phyloP scores from a whole-genome alignment of 2,797 vertebrate species.

The Hephaestus fuliginosus region DNA sequence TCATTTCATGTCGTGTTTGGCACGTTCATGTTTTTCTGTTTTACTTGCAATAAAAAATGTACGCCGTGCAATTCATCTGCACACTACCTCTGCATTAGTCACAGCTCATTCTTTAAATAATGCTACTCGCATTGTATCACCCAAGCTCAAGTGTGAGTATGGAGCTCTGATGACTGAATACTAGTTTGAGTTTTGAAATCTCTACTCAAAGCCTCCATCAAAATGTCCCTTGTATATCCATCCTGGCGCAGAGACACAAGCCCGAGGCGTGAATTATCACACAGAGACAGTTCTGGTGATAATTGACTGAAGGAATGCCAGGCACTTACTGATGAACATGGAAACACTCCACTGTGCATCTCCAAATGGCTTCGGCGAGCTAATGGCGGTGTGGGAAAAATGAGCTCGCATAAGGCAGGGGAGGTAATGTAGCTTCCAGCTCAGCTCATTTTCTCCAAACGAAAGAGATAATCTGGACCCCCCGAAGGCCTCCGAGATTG shows the following conservation, averaged over 20 bases:
- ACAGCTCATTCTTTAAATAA: constrained; percentile 10
- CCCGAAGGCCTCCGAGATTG: constrained; percentile 76
- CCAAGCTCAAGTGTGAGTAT: constrained; percentile 30
- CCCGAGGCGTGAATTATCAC: constrained; percentile 70
- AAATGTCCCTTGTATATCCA: constrained; percentile 57
- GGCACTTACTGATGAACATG: constrained; percentile 78
- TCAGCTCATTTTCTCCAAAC: constrained; percentile 81
- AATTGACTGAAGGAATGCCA: constrained; percentile 81
- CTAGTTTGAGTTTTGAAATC: constrained; percentile 41
- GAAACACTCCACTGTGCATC: constrained; percentile 76
- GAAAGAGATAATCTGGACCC: constrained; percentile 82
- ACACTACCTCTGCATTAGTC: not conserved
- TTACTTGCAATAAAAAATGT: not conserved
- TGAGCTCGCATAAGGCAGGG: constrained; percentile 73
- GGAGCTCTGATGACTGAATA: constrained; percentile 39
- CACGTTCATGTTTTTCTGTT: not conserved
- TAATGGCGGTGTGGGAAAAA: constrained; percentile 77
- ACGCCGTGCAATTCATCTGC: not conserved
- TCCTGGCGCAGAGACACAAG: constrained; percentile 52
- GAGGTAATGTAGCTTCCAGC: constrained; percentile 81
- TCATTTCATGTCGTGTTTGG: not conserved
- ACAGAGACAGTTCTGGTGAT: constrained; percentile 73
- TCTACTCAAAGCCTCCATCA: constrained; percentile 51
- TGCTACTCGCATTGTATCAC: constrained; percentile 1
- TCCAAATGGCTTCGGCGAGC: constrained; percentile 78